Evolutionary conservation across 2,113 vertebrate genomes (phyloP), one percentile per base, ranked within the genome.

Genomic region (Varanus salvator): DNA sequence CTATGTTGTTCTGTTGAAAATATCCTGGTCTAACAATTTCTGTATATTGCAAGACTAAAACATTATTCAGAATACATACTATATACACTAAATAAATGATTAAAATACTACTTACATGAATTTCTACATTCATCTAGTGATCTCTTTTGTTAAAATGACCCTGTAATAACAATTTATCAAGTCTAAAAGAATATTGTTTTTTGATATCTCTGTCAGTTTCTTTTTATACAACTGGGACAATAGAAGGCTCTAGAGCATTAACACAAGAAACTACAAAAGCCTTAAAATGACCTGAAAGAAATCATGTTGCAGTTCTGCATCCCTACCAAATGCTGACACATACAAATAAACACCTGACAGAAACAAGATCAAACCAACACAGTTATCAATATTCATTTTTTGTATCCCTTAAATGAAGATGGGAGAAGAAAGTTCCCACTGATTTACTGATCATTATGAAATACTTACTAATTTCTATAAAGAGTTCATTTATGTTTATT

Each of bases 381-480:
- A 87, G 17, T 11, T 90, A 80, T 31, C 7, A 89, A 87, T 81
- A 50, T 75, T 89, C 27, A 44, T 44, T 92, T 85, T 86, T 92
- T 23, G 64, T 48, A 1, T 52, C 87, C 15, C 74, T 87, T 76
- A 84, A 84, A 25, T 50, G 60, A 27, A 17, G 27, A 80, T 44
- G 3, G 19, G n/a, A 21, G 29, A 80, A 95, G 87, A 75, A 50
- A 89, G 64, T 75, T 86, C 48, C 21, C 34, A 29, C 21, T 76
- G 60, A 77, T 34, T 84, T 84, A 60, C 31, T 52, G 31, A 78
- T 8, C 27, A 93, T 68, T 15, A 60, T 60, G 12, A 75, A 93
- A 96, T 95, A 98, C 99, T 99, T 97, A 99, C 99, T 99, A 97
- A 99, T 99, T 98, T 99, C 98, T 98, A 98, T 98, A 97, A 99